Evolutionary conservation across 2,113 vertebrate genomes (phyloP), one percentile per base, ranked within the genome.

Genomic region (Vidua macroura): DNA sequence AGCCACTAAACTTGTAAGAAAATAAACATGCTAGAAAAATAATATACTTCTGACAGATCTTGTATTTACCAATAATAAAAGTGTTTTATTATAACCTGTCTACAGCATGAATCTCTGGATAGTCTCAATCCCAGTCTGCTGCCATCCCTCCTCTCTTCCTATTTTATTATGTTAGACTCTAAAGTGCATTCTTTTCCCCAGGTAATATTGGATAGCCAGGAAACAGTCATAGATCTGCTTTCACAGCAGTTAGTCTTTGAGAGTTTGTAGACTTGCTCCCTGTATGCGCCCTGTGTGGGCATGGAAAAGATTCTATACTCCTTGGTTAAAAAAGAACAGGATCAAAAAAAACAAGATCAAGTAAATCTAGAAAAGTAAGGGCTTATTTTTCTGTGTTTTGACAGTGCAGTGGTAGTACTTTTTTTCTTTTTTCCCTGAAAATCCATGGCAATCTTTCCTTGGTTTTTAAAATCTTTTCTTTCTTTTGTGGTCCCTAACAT

Each of bases 141-240:
- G 73, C 44, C 0, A 1, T 92, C 35, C 20, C 7, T 82, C 6
- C 20, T 74, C 46, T 80, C 30, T 91, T 10, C 22, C 10, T 88
- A 0, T 88, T 94, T 73, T 76, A 76, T 84, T 76, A n/a, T 74
- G 37, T 69, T 78, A 85, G 63, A n/a, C 46, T 58, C 49, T 90
- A 92, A 96, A 96, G 92, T 93, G 79, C 92, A 43, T 96, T 93
- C 82, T 92, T 90, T 79, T 96, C 90, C 85, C 49, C 85, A 94
- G 92, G 93, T 96, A 83, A 91, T 90, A 44, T 17, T 69, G 55
- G 70, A 49, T 68, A 87, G 70, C 24, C 62, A 76, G 88, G 67
- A 91, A 85, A 39, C 49, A 80, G 53, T 49, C 41, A 39, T 5
- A 84, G 69, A 78, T 63, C 73, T 78, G 56, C 35, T 86, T 82